Percentiles rank a stretch among this genome's conserved stretches.
These are phyloP conservation scores for Philopedon plagiatum DNA, from an alignment of 2,888 invertebrate genomes.

Conservation along the genomic window DNA sequence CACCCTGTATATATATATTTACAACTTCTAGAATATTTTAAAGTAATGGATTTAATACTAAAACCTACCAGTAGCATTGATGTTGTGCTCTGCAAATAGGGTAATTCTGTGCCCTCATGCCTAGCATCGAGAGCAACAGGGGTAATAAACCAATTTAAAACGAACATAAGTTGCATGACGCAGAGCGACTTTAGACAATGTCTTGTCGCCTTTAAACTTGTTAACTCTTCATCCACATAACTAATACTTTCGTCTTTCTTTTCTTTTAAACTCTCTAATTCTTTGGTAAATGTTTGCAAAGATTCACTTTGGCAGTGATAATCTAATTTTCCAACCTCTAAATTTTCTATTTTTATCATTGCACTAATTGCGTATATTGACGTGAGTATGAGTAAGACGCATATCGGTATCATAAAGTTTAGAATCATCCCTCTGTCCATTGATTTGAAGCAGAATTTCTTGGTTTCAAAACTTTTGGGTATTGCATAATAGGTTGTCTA, in stretches of 20 bases:
- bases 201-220: constrained; percentile 74
- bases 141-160: constrained; percentile 72
- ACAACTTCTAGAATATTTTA: no score
- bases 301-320: constrained; percentile 66
- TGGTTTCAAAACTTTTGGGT: constrained; percentile 80
- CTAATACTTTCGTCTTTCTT: constrained; percentile 56
- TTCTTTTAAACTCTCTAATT: constrained; percentile 61
- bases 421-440: constrained; percentile 83
- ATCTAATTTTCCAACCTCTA: constrained; percentile 66
- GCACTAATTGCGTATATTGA: constrained; percentile 75
- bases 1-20: no score
- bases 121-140: constrained; percentile 48
- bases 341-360: constrained; percentile 65
- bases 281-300: constrained; percentile 62
- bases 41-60: not conserved
- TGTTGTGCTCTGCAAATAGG: constrained; percentile 46
- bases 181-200: constrained; percentile 75
- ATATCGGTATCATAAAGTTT: constrained; percentile 82
- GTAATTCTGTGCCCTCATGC: constrained; percentile 40
- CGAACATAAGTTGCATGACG: constrained; percentile 75
- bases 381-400: constrained; percentile 77
- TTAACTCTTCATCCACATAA: constrained; percentile 55
- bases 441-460: constrained; percentile 84
- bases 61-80: constrained; percentile 49
- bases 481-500: constrained; percentile 77